phyloP scores from a whole-genome alignment of 2,113 vertebrate species.

The Poeciliopsis turrubarensis region DNA sequence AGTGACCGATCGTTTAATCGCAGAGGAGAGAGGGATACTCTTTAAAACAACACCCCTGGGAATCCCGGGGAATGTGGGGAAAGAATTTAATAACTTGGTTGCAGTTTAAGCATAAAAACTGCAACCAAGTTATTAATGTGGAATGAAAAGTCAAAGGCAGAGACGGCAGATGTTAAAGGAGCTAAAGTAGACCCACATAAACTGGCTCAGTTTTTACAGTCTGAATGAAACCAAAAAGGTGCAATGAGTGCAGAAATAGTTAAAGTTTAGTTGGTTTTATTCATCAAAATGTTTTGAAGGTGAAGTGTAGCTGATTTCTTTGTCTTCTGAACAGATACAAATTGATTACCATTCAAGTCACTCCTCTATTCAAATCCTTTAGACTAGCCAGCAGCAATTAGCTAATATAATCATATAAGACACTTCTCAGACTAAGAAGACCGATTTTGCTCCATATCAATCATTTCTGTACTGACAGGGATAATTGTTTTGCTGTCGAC shows the following conservation, averaged over 20 bases:
- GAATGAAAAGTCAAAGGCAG: slow-evolving; percentile 13
- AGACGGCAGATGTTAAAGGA: neutral
- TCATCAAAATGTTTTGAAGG: no score
- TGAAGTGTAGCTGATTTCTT: neutral
- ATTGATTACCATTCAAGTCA: no score
- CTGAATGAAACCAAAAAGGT: no score
- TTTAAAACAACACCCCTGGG: slow-evolving; percentile 36
- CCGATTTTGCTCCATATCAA: neutral
- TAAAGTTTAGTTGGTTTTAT: neutral
- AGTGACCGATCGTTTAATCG: slow-evolving; percentile 52
- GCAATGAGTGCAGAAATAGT: neutral
- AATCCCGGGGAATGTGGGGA: slow-evolving; percentile 42
- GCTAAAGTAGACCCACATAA: no score
- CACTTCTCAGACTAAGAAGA: neutral
- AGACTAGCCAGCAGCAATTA: no score
- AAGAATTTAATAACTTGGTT: slow-evolving; percentile 25
- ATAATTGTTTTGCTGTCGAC: neutral
- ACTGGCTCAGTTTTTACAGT: no score
- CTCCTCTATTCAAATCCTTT: no score
- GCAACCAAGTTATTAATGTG: no score
- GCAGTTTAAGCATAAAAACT: slow-evolving; percentile 42
- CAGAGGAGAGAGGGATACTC: neutral
- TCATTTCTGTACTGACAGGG: neutral
- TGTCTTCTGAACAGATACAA: neutral
- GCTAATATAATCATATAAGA: no score